Evolutionary conservation across 2,797 vertebrate species (phyloP), one percentile per base, ranked within the genome.

Genomic region (Pseudomugil gertrudae): DNA sequence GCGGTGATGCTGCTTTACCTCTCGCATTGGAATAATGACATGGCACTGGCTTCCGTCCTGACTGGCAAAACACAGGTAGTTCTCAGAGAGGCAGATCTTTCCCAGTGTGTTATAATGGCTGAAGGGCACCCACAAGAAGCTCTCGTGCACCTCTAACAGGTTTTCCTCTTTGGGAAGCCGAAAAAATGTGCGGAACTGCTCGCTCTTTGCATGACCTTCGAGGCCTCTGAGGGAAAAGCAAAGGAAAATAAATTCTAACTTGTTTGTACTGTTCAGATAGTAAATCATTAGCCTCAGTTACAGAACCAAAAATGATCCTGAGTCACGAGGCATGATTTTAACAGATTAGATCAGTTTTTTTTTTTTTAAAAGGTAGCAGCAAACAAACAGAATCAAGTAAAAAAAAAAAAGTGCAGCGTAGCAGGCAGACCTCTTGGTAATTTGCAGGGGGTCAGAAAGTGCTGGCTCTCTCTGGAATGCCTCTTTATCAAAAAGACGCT

Each of bases 401-500:
- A 59, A 40, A 54, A 27, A 27, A 53, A 59, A 40, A 54, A 27
- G 40, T n/a, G 67, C 45, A 43, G 51, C 13, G 54, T 1, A 6
- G 72, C 56, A 59, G 63, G 63, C 26, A 38, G 27, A 97, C 97
- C 96, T 96, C 89, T 97, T 97, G 80, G 96, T 98, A 83, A 99
- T 95, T 80, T 98, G 95, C 64, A 96, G 89, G 5, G 97, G 97
- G 83, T 99, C 95, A 0, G 89, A 91, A 57, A 99, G 95, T 6
- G 95, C 89, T 9, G 91, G 93, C 76, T 96, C 95, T 66, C 88
- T 92, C 74, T 96, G 92, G 90, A 98, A 99, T 2, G 92, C 94
- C 85, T 99, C 98, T 84, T 98, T 99, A 89, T 99, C 98, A 74
- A 98, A 99, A 75, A 98, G 95, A 29, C 97, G 96, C 70, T 93